Base-by-base conservation (phyloP, 2,797 vertebrate genomes). In the Enteromius afrohamiltoni region DNA sequence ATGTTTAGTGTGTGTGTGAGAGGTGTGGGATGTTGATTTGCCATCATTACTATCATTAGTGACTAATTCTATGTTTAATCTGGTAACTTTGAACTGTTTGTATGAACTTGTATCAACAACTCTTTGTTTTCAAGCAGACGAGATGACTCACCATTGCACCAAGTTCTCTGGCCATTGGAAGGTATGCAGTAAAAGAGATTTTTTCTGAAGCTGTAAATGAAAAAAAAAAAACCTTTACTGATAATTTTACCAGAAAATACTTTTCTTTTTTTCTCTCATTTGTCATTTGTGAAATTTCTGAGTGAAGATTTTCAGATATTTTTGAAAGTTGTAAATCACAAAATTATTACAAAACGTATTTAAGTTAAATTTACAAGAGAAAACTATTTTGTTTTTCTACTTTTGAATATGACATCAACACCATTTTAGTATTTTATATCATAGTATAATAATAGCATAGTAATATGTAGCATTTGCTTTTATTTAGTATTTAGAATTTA, bases 91-190 rank as follows among this genome's bases (percentile, higher is more conserved):
- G 26, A 34, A 53, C 26, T 49, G 29, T 19, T 80, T 83, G 26
- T 42, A 58, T 49, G 53, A 65, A 83, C 51, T 77, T 82, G 4
- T 45, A 45, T 45, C 42, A 45, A 45, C 42, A 45, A 45, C 55
- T 1, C 10, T 68, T 65, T 74, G 83, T 77, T 80, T 71, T 87
- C 86, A 82, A 86, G 71, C 87, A 93, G 91, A 89, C 91, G 92
- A 87, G 85, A 97, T 98, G 97, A 94, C 93, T 91, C 95, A 97
- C 83, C 95, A 95, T 34, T 96, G 97, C 91, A 96, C 96, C 93
- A 97, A 96, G 91, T 94, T 96, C 86, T 96, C 97, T 0, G 96
- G 96, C 83, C 97, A 96, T 92, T 97, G 97, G 97, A 98, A 97
- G 97, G 97, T 96, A 93, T 89, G 94, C 85, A 62, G 62, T 19